Conservation (phyloP, 2,113 vertebrate species). For the Antechinus flavipes region DNA sequence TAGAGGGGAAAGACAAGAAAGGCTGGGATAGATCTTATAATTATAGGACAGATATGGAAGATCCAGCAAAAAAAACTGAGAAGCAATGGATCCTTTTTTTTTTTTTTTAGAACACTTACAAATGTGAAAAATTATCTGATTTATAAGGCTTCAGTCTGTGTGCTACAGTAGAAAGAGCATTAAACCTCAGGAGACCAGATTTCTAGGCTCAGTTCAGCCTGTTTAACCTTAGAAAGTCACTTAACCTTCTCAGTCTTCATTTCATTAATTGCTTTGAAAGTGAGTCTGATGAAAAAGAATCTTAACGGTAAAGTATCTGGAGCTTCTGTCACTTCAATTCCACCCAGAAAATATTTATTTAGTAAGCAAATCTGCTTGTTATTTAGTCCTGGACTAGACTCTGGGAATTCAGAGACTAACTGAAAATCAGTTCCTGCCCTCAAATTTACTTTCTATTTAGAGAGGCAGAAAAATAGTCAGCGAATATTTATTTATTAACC, state of each 20-base stretch:
- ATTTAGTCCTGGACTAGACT: background rate
- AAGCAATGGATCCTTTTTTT: background rate
- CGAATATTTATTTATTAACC: background rate
- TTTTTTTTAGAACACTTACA: background rate
- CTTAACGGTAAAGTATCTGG: background rate
- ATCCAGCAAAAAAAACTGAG: background rate
- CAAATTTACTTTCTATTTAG: background rate
- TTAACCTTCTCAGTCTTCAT: background rate
- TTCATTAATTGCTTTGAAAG: background rate
- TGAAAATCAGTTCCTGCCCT: background rate
- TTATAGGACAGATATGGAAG: background rate
- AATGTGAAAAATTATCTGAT: background rate
- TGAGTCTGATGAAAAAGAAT: background rate
- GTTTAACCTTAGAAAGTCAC: background rate
- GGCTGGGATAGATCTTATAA: background rate
- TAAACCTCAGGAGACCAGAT: background rate
- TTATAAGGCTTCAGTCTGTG: background rate
- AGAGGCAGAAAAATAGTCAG: background rate
- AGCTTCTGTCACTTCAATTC: background rate
- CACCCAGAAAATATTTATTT: background rate
- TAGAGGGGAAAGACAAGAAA: background rate
- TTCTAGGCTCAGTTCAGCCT: background rate
- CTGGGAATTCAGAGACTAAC: background rate
- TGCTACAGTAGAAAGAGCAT: background rate
- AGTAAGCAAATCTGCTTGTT: background rate